Conservation (phyloP, 2,113 vertebrate species). For the Callocephalon fimbriatum region DNA sequence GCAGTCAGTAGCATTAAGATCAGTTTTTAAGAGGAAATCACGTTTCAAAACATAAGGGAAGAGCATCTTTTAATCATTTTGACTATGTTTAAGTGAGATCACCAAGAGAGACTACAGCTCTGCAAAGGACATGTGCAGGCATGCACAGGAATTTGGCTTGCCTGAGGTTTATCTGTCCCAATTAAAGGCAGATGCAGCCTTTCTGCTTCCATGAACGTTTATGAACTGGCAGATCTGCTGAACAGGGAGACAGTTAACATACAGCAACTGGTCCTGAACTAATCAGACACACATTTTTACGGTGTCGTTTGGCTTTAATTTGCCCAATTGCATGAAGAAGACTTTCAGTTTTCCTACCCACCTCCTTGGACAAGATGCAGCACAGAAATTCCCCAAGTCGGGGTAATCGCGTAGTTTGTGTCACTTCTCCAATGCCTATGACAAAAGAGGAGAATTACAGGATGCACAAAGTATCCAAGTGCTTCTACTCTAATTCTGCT, state of each 20-base stretch:
- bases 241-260: not conserved
- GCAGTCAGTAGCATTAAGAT: not conserved
- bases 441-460: not conserved
- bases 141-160: constrained; percentile 44
- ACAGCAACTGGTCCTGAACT: not conserved
- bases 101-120: not conserved
- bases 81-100: constrained; percentile 18
- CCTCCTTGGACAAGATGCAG: not conserved
- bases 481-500: not conserved
- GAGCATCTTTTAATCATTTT: constrained; percentile 19
- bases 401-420: not conserved
- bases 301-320: not conserved
- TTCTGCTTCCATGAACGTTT: not conserved
- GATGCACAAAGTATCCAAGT: not conserved
- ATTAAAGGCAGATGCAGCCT: constrained; percentile 56
- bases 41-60: not conserved
- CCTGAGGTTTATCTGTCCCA: constrained; percentile 27
- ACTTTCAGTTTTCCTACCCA: not conserved
- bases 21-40: not conserved
- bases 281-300: not conserved
- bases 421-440: not conserved
- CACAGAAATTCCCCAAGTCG: not conserved
- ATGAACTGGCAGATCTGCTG: constrained; percentile 11
- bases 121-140: constrained; percentile 5
- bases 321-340: not conserved